Percentiles rank a stretch among this genome's conserved stretches.
Conservation (phyloP, 2,113 vertebrate species). For the Hypanus sabinus region DNA sequence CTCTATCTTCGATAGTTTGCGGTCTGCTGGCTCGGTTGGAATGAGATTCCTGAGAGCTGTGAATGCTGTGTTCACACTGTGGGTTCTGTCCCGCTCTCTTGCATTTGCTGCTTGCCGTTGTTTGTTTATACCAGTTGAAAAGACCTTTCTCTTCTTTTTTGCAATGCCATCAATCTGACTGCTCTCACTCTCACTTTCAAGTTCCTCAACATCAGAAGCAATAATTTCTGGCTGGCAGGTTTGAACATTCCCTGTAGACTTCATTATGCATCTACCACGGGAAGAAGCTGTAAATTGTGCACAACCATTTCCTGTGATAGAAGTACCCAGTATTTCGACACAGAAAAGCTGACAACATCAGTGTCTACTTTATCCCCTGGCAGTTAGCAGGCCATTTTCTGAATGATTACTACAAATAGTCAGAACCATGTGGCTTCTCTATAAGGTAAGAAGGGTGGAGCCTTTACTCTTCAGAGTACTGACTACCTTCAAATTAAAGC, state of each 20-base stretch:
- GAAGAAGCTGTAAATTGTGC: constrained; percentile 43
- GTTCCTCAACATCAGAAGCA: constrained; percentile 57
- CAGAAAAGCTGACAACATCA: constrained; percentile 42
- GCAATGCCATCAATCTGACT: constrained; percentile 46
- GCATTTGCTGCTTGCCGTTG: constrained; percentile 79
- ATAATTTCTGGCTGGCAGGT: constrained; percentile 48
- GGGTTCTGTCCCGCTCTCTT: constrained; percentile 75
- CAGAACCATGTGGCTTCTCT: constrained; percentile 50
- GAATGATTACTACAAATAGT: constrained; percentile 68
- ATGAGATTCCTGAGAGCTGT: constrained; percentile 74
- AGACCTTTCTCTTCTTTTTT: constrained; percentile 45
- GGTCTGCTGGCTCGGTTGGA: constrained; percentile 72
- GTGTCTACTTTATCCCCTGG: constrained; percentile 50
- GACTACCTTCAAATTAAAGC: constrained; percentile 18
- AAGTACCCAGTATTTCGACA: constrained; percentile 50
- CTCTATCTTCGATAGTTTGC: constrained; percentile 82
- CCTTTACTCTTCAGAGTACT: constrained; percentile 1
- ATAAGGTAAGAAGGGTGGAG: constrained; percentile 65
- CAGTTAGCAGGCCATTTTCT: constrained; percentile 59
- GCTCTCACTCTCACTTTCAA: constrained; percentile 56
- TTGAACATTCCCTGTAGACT: constrained; percentile 52
- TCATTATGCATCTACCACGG: constrained; percentile 52
- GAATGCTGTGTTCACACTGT: constrained; percentile 82
- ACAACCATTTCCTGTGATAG: constrained; percentile 59
- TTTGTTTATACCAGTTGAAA: constrained; percentile 52